Percentiles rank a stretch among this genome's conserved stretches.
phyloP scores from a whole-genome alignment of 1,140 invertebrate genomes.

The Stegodyphus dumicola region DNA sequence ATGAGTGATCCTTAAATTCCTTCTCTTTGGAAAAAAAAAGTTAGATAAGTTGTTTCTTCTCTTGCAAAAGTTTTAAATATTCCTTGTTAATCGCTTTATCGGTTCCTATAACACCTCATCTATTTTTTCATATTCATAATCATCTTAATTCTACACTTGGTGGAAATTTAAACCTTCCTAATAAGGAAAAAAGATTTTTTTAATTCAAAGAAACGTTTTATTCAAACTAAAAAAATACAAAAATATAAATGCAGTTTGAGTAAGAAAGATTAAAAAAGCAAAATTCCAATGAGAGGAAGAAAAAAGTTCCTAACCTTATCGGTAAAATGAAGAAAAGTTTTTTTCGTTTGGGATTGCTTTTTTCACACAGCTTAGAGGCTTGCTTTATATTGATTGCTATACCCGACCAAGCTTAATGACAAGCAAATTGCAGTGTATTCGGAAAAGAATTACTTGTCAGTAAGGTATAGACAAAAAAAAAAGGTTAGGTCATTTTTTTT shows the following conservation, averaged over 20 bases:
- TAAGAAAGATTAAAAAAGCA: neutral
- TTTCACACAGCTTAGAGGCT: neutral
- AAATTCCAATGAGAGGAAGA: neutral
- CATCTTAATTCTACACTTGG: conserved; percentile 47
- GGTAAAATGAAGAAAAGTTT: neutral
- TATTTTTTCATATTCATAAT: conserved; percentile 33
- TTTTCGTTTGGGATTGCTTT: neutral
- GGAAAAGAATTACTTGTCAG: conserved; percentile 1
- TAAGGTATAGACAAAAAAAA: neutral
- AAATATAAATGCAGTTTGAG: neutral
- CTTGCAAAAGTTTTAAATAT: conserved; percentile 42
- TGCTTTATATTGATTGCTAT: neutral
- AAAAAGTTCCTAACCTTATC: conserved; percentile 8
- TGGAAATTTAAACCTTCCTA: conserved; percentile 26
- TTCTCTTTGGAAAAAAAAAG: conserved; percentile 3
- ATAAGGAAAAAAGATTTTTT: conserved; percentile 9
- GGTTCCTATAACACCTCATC: neutral
- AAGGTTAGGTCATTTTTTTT: no score
- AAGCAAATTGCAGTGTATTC: neutral
- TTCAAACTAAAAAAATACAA: neutral
- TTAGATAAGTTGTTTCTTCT: conserved; percentile 14
- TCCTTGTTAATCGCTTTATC: conserved; percentile 39
- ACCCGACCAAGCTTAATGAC: neutral
- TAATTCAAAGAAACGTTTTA: neutral
- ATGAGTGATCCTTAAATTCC: conserved; percentile 22